Base-by-base conservation (phyloP, 2,113 vertebrate species). In the Corythornis cristatus region DNA sequence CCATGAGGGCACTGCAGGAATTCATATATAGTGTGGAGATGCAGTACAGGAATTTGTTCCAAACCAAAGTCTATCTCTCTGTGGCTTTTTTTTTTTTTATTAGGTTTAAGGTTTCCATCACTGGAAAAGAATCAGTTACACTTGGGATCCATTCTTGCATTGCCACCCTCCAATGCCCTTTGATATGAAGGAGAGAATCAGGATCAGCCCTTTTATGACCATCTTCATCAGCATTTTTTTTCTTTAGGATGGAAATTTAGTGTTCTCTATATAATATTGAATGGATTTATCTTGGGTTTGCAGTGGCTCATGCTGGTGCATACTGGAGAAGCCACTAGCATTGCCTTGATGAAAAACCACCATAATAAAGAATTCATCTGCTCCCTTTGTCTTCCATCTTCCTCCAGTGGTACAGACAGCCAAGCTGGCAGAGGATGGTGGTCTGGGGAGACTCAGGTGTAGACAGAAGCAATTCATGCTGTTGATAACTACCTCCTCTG, bases 21-120 rank as follows among this genome's bases (percentile, higher is more conserved):
- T 90, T 88, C 53, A 71, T 84, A 56, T 64, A 37, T 74, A 79
- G 61, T 50, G 37, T 45, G 53, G 43, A 70, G 58, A 62, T 71
- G 58, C 54, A 85, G 83, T 88, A 88, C 53, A 88, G 66, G 81
- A 93, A 94, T 92, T 79, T 70, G 33, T 97, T 96, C 89, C 94
- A 95, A 97, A 94, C 84, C 93, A 95, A 45, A 75, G 43, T 95
- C 68, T 97, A 58, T 80, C 56, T 93, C 79, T 94, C 79, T 93
- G 10, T 65, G 53, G 21, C n/a, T 83, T 80, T 94, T 94, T 83
- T 80, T 94, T 94, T 94, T 94, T 93, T 93, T 94, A 88, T 88
- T 95, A 86, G 82, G 10, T 37, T 93, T 91, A 64, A 92, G 89
- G 60, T 89, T 92, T 86, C 91, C 90, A 75, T 76, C 48, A 57